phyloP scores from a whole-genome alignment of 2,113 vertebrate genomes.

The Anarhynchus alexandrinus region DNA sequence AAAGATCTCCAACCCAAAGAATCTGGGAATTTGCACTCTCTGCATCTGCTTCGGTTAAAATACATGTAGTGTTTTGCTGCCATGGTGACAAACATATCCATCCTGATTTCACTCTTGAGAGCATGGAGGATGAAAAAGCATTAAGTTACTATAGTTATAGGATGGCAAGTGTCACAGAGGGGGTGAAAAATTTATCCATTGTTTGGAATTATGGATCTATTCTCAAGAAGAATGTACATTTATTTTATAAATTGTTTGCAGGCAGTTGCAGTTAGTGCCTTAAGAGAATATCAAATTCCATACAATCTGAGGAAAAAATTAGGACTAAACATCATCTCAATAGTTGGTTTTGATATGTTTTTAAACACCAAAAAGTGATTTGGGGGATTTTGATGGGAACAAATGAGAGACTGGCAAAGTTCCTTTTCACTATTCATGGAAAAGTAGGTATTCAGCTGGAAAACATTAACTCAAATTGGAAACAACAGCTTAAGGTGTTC shows the following conservation, averaged over 20 bases:
- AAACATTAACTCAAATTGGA: neutral
- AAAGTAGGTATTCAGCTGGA: neutral
- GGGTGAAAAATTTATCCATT: neutral
- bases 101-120: neutral
- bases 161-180: neutral
- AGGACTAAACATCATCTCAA: neutral
- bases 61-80: neutral
- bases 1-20: neutral
- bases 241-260: neutral
- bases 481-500: conserved; percentile 14
- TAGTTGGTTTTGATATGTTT: neutral
- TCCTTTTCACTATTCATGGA: neutral
- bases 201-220: neutral
- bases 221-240: neutral
- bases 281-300: conserved; percentile 18
- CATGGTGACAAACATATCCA: conserved; percentile 15
- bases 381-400: neutral
- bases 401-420: neutral
- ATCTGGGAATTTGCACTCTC: neutral
- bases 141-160: neutral
- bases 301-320: neutral
- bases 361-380: neutral
- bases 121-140: neutral
- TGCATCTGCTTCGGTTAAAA: conserved; percentile 20
- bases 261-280: neutral